A percentile compares a stretch with the other conserved stretches of the same genome.
These are phyloP conservation scores for Callyntrura sp. DNA, from an alignment of 2,888 invertebrate genomes.

Conservation along the genomic window DNA sequence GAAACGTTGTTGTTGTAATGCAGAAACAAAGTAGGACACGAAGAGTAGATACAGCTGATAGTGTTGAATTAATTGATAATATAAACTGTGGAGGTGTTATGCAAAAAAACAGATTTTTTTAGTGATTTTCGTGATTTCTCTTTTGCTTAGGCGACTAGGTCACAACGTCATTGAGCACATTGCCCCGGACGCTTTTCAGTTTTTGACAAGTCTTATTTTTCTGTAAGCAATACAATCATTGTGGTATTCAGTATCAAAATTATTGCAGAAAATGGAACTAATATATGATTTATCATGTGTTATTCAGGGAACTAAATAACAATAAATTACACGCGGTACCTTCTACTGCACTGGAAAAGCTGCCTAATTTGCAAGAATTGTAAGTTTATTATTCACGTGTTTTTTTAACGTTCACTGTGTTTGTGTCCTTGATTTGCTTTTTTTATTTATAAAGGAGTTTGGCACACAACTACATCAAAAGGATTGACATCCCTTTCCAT, in stretches of 20 bases:
- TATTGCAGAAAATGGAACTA: background rate
- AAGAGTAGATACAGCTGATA: background rate
- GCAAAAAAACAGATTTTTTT: background rate
- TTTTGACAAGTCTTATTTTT: constrained; percentile 92
- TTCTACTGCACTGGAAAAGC: constrained; percentile 89
- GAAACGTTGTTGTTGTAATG: background rate
- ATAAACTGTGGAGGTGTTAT: background rate
- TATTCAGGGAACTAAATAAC: constrained; percentile 93
- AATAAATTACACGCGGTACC: constrained; percentile 92
- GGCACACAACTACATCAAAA: constrained; percentile 93
- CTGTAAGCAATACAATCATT: constrained; percentile 89
- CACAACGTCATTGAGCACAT: constrained; percentile 94
- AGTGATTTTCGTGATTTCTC: too few species aligned
- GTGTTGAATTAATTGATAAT: background rate
- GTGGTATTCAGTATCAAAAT: too few species aligned
- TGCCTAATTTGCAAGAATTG: constrained; percentile 93
- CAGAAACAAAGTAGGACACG: background rate
- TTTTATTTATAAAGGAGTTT: constrained; percentile 88
- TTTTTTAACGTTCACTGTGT: too few species aligned
- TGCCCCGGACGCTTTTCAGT: constrained; percentile 91
- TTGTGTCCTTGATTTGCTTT: too few species aligned
- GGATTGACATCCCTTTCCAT: constrained; percentile 90
- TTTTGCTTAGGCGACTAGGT: constrained; percentile 89
- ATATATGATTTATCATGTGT: background rate
- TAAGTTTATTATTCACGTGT: constrained; percentile 87